phyloP scores from a whole-genome alignment of 2,888 invertebrate genomes.

The Drosophila subquinaria region DNA sequence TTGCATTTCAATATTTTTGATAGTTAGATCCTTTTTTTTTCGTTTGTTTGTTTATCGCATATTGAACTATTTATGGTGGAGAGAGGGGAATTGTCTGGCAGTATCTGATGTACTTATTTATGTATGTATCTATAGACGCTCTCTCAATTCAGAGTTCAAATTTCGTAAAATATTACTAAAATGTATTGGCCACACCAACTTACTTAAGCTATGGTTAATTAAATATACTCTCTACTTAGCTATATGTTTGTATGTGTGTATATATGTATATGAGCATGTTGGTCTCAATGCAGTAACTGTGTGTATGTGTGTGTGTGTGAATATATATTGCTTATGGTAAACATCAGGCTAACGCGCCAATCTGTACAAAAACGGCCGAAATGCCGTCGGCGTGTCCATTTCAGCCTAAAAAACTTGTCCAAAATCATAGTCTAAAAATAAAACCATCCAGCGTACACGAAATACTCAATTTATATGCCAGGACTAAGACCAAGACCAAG shows the following conservation, averaged over 20 bases:
- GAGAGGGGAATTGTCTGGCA: constrained; percentile 11
- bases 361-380: constrained; percentile 62
- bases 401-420: constrained; percentile 45
- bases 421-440: constrained; percentile 35
- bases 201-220: constrained; percentile 61
- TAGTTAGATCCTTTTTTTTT: constrained; percentile 28
- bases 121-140: constrained; percentile 5
- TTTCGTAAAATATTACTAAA: constrained; percentile 52
- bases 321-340: constrained; percentile 85
- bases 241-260: constrained; percentile 18
- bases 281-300: constrained; percentile 37
- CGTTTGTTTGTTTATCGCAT: constrained; percentile 13
- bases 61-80: constrained; percentile 8
- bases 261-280: constrained; percentile 32
- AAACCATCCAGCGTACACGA: constrained; percentile 23
- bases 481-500: constrained; percentile 18
- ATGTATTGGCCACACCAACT: constrained; percentile 76
- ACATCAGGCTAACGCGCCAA: constrained; percentile 78
- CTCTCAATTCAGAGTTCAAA: constrained; percentile 15
- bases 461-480: constrained; percentile 12
- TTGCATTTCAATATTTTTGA: constrained; percentile 49
- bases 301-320: constrained; percentile 18
- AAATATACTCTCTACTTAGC: constrained; percentile 30
- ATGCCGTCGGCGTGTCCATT: constrained; percentile 56
- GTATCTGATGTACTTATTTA: constrained; percentile 5